Conservation (phyloP, 2,113 vertebrate genomes). For the Bombycilla garrulus region DNA sequence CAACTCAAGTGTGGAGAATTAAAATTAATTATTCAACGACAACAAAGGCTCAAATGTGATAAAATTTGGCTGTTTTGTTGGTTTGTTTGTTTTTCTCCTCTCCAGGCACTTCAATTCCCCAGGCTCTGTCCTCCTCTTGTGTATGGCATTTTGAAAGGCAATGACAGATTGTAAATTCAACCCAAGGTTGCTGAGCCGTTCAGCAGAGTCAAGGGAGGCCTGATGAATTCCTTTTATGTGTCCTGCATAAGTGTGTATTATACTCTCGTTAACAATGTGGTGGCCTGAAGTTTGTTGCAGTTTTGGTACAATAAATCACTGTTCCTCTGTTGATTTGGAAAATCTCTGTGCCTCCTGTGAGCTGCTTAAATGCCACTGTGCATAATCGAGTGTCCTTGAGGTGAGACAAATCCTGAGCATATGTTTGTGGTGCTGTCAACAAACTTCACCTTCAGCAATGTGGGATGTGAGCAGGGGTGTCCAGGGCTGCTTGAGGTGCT, state of each 20-base stretch:
- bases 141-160: slow-evolving; percentile 35
- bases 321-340: neutral
- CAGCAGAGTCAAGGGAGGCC: slow-evolving; percentile 20
- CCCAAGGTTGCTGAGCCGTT: slow-evolving; percentile 37
- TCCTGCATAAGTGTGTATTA: slow-evolving; percentile 32
- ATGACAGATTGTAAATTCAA: slow-evolving; percentile 43
- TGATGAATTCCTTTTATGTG: slow-evolving; percentile 28
- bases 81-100: neutral
- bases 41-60: neutral
- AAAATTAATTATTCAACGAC: neutral
- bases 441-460: neutral
- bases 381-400: neutral
- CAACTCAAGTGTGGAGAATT: neutral
- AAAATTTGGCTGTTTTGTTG: neutral
- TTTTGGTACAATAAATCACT: neutral
- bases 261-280: slow-evolving; percentile 7
- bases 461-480: neutral
- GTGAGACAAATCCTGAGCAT: neutral
- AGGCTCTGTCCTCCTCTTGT: neutral
- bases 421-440: neutral
- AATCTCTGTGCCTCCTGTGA: neutral
- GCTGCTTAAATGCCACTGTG: neutral
- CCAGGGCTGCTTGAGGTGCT: neutral
- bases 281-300: slow-evolving; percentile 10
- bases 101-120: neutral